Percentiles rank a stretch among this genome's conserved stretches.
Evolutionary conservation across 2,113 vertebrate species (phyloP).

Genomic region (Melanerpes aurifrons): DNA sequence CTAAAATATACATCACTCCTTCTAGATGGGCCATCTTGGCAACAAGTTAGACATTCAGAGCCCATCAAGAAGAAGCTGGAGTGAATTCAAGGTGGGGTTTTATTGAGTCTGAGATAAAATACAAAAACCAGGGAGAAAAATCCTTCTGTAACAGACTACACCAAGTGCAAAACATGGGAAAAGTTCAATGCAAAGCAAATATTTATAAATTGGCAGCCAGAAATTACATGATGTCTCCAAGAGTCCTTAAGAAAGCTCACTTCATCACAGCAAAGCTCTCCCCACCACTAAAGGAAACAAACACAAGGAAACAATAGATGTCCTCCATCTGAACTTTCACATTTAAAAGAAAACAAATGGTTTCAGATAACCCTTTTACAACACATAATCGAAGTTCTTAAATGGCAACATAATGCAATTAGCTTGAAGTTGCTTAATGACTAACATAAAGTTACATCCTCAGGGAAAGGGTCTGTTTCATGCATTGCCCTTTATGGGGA

Average conservation of each 20-base stretch:
- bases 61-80: neutral
- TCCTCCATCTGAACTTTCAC: conserved; percentile 2
- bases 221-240: neutral
- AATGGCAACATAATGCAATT: neutral
- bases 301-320: neutral
- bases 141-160: neutral
- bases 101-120: neutral
- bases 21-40: neutral
- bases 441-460: neutral
- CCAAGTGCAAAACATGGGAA: neutral
- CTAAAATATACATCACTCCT: neutral
- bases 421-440: neutral
- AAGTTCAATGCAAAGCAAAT: neutral
- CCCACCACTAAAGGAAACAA: neutral
- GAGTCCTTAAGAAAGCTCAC: neutral
- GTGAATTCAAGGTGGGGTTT: neutral
- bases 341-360: neutral
- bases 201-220: neutral
- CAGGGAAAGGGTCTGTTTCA: neutral
- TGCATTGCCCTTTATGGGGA: neutral
- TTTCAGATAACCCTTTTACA: neutral
- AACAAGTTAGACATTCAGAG: neutral
- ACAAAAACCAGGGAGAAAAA: neutral
- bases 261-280: neutral
- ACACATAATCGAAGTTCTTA: neutral